Evolutionary conservation across 2,888 invertebrate species (phyloP).

Genomic region (Megaustenia siamemsis): DNA sequence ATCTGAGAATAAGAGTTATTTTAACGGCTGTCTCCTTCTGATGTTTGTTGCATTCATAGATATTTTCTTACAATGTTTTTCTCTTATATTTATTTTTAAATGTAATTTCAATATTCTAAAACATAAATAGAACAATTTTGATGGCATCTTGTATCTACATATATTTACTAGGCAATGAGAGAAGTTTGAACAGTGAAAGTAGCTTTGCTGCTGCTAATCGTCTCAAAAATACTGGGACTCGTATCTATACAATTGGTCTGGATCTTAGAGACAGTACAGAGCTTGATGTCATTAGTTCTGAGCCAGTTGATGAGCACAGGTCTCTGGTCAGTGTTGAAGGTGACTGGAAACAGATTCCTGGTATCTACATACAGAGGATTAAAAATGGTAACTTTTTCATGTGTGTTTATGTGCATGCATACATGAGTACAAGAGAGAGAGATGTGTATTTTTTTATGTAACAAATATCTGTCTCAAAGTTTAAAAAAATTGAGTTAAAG

Average conservation of each 20-base stretch:
- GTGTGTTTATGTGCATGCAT: background rate
- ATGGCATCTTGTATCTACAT: too few relatives aligned
- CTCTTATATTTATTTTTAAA: too few relatives aligned
- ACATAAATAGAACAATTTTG: too few relatives aligned
- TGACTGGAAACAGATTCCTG: constrained; percentile 63
- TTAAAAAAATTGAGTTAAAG: too few relatives aligned
- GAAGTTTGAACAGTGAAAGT: constrained; percentile 47
- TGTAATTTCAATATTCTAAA: too few relatives aligned
- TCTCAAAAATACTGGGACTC: constrained; percentile 50
- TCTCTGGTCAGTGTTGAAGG: constrained; percentile 58
- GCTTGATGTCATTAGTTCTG: constrained; percentile 67
- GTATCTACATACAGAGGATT: constrained; percentile 60
- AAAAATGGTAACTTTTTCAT: constrained; percentile 59
- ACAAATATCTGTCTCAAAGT: too few relatives aligned
- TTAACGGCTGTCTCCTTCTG: too few relatives aligned
- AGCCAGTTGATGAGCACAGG: constrained; percentile 62
- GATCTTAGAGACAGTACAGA: constrained; percentile 61
- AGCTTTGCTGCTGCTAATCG: constrained; percentile 54
- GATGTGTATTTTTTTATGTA: too few relatives aligned
- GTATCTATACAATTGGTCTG: constrained; percentile 57
- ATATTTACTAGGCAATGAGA: constrained; percentile 56
- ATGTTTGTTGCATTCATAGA: too few relatives aligned
- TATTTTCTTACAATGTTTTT: too few relatives aligned
- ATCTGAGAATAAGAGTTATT: too few relatives aligned
- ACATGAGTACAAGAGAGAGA: too few relatives aligned